Evolutionary conservation across 2,888 invertebrate species (phyloP).

Genomic region (Heliconius erato): DNA sequence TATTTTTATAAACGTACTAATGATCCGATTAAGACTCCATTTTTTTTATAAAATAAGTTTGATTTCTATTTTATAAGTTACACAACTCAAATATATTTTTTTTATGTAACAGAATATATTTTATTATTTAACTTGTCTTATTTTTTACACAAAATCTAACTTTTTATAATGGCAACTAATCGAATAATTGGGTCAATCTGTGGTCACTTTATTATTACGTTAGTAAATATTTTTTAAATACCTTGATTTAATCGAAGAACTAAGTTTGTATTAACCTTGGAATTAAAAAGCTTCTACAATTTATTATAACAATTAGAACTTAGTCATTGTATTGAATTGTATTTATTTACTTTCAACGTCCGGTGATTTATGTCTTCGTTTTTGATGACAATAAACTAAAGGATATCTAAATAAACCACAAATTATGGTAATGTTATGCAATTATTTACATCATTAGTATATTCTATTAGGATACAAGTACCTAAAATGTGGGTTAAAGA

Average conservation of each 20-base stretch:
- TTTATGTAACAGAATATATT: background rate
- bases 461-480: slow-evolving; percentile 18
- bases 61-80: no score
- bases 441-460: slow-evolving; percentile 34
- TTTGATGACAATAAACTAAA: slow-evolving; percentile 42
- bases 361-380: slow-evolving; percentile 32
- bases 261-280: slow-evolving; percentile 11
- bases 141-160: background rate
- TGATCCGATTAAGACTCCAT: no score
- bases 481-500: slow-evolving; percentile 19
- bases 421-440: slow-evolving; percentile 45
- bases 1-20: no score
- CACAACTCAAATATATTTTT: background rate
- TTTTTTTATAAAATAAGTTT: no score
- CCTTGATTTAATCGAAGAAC: slow-evolving; percentile 13
- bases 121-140: background rate
- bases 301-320: slow-evolving; percentile 9
- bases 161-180: background rate
- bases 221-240: background rate
- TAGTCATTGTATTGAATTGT: slow-evolving; percentile 21
- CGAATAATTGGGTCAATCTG: slow-evolving; percentile 1
- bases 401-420: slow-evolving; percentile 33
- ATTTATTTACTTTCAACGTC: slow-evolving; percentile 35
- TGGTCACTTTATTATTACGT: background rate
- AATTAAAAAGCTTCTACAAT: slow-evolving; percentile 14